Evolutionary conservation across 2,888 invertebrate genomes (phyloP), one percentile per base, ranked within the genome.

Genomic region (Campoplex nolae): DNA sequence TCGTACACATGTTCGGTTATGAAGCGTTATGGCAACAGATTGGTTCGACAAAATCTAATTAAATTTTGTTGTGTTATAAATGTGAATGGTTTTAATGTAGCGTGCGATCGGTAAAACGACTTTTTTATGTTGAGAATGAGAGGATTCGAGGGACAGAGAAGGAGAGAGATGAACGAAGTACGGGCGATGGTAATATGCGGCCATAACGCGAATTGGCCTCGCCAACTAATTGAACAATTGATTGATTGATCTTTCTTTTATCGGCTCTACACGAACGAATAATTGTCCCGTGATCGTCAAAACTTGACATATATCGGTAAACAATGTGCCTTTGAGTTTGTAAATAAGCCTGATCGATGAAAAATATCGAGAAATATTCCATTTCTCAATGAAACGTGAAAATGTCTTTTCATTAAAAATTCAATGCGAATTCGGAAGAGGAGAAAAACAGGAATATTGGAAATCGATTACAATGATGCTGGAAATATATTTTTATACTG

Each of bases 141-240:
- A 71, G 23, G 23, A 23, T 23, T n/a, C 48, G 23, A 48, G 35
- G 23, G 23, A 48, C 28, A 7, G 45, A 58, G 62, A 51, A 3
- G 35, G 65, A 48, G 45, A 32, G 45, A 16, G 76, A 77, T n/a
- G 35, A 67, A 35, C 32, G 48, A 71, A 62, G 45, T 45, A 38
- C 28, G 48, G n/a, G 68, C 74, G 77, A 71, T 45, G 67, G 77
- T 38, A 58, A 70, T 73, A 35, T 68, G 23, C 42, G 75, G 35
- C 70, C 38, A 51, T 77, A 77, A 58, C 32, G 42, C 42, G 77
- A 70, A 81, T 58, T 73, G 77, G 67, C 73, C 73, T 67, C 67
- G 74, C 45, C 48, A 74, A 71, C 70, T 80, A 80, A 76, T 73
- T 85, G 62, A 73, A 81, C 73, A 48, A 77, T 56, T 56, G 67